phyloP scores from a whole-genome alignment of 2,888 invertebrate genomes.

The Lycophotia porphyrea region DNA sequence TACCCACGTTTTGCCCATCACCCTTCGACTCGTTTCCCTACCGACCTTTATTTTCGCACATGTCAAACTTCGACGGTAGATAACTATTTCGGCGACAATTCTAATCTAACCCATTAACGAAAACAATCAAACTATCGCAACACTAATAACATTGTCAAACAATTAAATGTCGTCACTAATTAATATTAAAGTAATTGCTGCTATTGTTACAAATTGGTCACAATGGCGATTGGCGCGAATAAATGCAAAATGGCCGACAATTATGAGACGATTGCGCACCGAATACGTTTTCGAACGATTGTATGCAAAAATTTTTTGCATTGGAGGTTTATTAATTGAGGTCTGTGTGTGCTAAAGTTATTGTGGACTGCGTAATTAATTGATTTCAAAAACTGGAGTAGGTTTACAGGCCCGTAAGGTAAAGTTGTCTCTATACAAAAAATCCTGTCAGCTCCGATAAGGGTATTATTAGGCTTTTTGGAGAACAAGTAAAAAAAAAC shows the following conservation, averaged over 20 bases:
- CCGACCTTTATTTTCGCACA: neutral
- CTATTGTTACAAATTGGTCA: conserved; percentile 80
- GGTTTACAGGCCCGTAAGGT: neutral
- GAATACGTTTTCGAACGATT: conserved; percentile 75
- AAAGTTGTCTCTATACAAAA: no score
- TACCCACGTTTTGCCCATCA: neutral
- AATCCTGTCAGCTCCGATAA: no score
- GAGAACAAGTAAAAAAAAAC: no score
- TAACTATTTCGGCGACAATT: neutral
- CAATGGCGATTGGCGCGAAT: conserved; percentile 76
- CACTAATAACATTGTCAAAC: conserved; percentile 43
- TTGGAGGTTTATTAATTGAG: conserved; percentile 72
- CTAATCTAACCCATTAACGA: conserved; percentile 6
- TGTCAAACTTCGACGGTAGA: neutral
- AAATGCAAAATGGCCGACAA: conserved; percentile 83
- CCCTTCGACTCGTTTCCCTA: neutral
- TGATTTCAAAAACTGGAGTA: conserved; percentile 20
- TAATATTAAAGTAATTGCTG: conserved; percentile 77
- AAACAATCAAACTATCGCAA: conserved; percentile 46
- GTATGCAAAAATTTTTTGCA: conserved; percentile 78
- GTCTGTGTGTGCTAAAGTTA: conserved; percentile 65
- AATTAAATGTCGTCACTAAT: conserved; percentile 72
- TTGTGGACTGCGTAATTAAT: neutral
- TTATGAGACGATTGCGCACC: conserved; percentile 77
- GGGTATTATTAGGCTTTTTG: no score